Evolutionary conservation across 1,140 invertebrate genomes (phyloP).

Genomic region (Diuraphis noxia): DNA sequence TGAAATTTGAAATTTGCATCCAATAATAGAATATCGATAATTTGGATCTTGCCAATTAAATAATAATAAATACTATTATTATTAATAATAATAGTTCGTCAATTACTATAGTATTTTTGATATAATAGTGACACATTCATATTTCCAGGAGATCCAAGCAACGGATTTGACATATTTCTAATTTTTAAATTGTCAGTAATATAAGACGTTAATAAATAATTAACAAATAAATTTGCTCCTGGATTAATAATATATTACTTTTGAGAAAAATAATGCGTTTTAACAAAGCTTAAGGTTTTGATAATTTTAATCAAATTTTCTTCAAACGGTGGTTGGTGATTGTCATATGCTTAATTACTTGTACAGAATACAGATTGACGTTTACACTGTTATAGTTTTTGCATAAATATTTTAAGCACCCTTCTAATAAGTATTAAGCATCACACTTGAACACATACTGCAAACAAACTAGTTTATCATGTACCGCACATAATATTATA

Average conservation of each 20-base stretch:
- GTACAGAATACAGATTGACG: not conserved
- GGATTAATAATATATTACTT: not conserved
- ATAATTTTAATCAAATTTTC: not conserved
- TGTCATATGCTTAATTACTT: not conserved
- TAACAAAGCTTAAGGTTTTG: not conserved
- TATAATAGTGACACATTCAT: not conserved
- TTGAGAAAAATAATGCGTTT: not conserved
- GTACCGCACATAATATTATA: too few species aligned
- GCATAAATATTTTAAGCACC: too few species aligned
- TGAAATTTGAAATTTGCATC: not conserved
- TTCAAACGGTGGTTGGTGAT: not conserved
- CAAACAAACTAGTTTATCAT: too few species aligned
- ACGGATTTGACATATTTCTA: not conserved
- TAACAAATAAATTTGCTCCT: too few species aligned
- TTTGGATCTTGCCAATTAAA: not conserved
- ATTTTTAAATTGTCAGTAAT: not conserved
- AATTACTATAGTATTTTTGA: not conserved
- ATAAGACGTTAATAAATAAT: too few species aligned
- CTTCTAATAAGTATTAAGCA: too few species aligned
- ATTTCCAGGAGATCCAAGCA: not conserved
- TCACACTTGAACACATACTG: too few species aligned
- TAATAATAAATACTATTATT: not conserved
- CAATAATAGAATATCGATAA: not conserved
- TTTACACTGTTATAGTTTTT: not conserved
- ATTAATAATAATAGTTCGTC: not conserved